Evolutionary conservation across 2,888 invertebrate genomes (phyloP).

Genomic region (Corythucha ciliata): DNA sequence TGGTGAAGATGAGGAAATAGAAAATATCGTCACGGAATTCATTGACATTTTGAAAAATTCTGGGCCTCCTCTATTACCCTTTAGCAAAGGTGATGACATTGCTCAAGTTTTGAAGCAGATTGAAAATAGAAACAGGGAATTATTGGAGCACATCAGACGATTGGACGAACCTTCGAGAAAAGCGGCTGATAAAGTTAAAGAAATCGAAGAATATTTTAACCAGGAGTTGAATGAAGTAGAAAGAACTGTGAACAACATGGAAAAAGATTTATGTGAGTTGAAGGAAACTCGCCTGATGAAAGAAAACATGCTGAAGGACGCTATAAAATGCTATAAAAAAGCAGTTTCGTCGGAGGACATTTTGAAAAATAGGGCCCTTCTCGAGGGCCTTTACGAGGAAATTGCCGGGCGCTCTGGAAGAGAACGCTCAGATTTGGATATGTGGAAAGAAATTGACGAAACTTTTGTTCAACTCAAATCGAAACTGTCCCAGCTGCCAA

Average conservation of each 20-base stretch:
- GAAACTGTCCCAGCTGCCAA: constrained; percentile 13
- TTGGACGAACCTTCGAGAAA: constrained; percentile 16
- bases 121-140: constrained; percentile 18
- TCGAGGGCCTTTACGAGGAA: constrained; percentile 18
- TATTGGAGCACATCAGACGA: constrained; percentile 14
- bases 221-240: constrained; percentile 13
- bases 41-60: constrained; percentile 15
- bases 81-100: constrained; percentile 13
- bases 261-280: constrained; percentile 14
- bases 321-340: constrained; percentile 8
- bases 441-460: constrained; percentile 22
- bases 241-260: not conserved
- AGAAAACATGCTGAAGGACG: constrained; percentile 15
- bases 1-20: constrained; percentile 17
- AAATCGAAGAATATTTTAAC: constrained; percentile 2
- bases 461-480: constrained; percentile 14
- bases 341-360: constrained; percentile 15
- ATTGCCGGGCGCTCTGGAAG: not conserved
- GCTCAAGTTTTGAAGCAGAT: constrained; percentile 15
- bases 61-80: constrained; percentile 13
- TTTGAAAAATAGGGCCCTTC: constrained; percentile 9
- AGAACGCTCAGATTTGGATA: constrained; percentile 13
- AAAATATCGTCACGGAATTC: constrained; percentile 19
- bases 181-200: constrained; percentile 1
- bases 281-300: constrained; percentile 6